phyloP scores from a whole-genome alignment of 2,888 invertebrate species.

The Argyra leucocephala region DNA sequence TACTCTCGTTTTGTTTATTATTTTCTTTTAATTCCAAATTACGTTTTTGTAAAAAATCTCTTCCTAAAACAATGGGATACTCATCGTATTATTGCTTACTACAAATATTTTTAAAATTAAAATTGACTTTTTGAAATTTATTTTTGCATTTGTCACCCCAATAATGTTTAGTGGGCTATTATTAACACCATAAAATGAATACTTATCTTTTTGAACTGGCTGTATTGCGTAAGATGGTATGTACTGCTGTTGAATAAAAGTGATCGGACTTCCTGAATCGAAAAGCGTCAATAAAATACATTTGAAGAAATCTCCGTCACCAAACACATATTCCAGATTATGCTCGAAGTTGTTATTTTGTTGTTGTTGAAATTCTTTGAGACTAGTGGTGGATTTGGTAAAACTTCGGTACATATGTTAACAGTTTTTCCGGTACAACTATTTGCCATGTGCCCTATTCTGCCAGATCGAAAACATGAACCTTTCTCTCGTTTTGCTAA shows the following conservation, averaged over 20 bases:
- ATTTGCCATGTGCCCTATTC: background rate
- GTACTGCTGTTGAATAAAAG: slow-evolving; percentile 18
- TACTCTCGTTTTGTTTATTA: background rate
- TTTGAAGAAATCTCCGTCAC: background rate
- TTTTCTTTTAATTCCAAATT: background rate
- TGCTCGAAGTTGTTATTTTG: background rate
- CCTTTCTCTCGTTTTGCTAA: background rate
- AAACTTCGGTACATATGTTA: background rate
- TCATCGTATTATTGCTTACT: slow-evolving; percentile 20
- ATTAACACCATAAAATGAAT: slow-evolving; percentile 20
- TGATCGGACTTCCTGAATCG: slow-evolving; percentile 20
- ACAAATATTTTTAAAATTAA: slow-evolving; percentile 18
- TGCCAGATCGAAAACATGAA: background rate
- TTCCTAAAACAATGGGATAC: slow-evolving; percentile 20
- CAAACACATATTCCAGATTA: background rate
- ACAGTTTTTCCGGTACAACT: background rate
- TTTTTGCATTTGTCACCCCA: slow-evolving; percentile 14
- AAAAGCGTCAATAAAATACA: slow-evolving; percentile 12
- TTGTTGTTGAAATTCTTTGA: background rate
- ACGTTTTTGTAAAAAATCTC: slow-evolving; percentile 19
- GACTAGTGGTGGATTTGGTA: background rate
- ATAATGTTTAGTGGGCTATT: slow-evolving; percentile 17
- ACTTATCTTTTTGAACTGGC: slow-evolving; percentile 14
- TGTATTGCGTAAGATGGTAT: slow-evolving; percentile 16
- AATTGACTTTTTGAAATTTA: slow-evolving; percentile 16